Evolutionary conservation across 2,797 vertebrate species (phyloP), one percentile per base, ranked within the genome.

Genomic region (Euthynnus affinis): DNA sequence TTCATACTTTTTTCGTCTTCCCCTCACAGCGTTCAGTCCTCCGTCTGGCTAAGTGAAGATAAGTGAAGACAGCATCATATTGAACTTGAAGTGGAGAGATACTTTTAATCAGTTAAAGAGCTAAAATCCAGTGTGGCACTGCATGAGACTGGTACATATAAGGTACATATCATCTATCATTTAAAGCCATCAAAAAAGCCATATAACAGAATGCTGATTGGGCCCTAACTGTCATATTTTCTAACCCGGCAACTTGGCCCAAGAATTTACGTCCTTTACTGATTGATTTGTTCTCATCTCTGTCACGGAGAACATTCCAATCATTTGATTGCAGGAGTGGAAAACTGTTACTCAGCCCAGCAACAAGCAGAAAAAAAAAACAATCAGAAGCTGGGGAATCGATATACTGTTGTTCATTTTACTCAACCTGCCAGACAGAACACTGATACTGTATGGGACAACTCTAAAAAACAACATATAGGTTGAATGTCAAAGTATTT

Each of bases 1-100:
- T 69, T 75, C 77, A 44, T 29, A 22, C 67, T 49, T 6, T 42
- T 52, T 53, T 48, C 55, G 27, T 34, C 53, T 6, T 64, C 34
- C 13, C 51, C 17, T 59, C 25, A 1, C 27, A 37, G 34, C 65
- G 37, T 71, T 74, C 59, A 32, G 53, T 49, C 61, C 44, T 17
- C 32, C 6, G 46, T 82, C 83, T 87, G 86, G 78, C 60, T n/a
- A 65, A 82, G 81, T 76, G 79, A 82, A 88, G 87, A 83, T 82
- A 78, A 79, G 87, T 83, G 74, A 48, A 78, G 72, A 53, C 76
- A 1, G 40, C 71, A 53, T 74, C 75, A 42, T 8, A 25, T 53
- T 63, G 46, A 85, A 82, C 40, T 65, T 65, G 23, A 82, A 84
- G 81, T 59, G 71, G 65, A 67, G 53, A 79, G 67, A 87, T 72